Evolutionary conservation across 2,797 vertebrate genomes (phyloP), one percentile per base, ranked within the genome.

Genomic region (Sciaenops ocellatus): DNA sequence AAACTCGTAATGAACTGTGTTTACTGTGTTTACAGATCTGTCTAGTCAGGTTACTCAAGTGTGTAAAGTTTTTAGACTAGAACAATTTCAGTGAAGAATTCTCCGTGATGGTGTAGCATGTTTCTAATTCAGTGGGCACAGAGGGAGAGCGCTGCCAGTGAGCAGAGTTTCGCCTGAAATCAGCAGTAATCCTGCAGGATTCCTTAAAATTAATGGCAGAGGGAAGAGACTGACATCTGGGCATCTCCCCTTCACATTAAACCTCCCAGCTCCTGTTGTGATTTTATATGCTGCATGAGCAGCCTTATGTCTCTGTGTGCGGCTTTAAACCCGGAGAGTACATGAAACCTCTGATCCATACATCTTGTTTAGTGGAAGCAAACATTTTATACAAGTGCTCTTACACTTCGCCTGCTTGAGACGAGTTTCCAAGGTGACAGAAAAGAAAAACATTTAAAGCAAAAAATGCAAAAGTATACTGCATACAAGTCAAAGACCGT

Each of bases 171-270:
- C 74, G 65, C 77, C 77, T 80, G 78, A 83, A 84, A 87, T 88
- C 85, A 90, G 90, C 88, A 90, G 69, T 75, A 76, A 80, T 87
- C 66, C 91, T 64, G 76, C 79, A 86, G 82, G 87, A 87, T 73
- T 84, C 76, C 75, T 78, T 82, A 68, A 91, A 87, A 89, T 91
- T 87, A 86, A 92, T 88, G 88, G 84, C 82, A 70, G 74, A 68
- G 79, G 48, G 79, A 76, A 54, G 50, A 64, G 67, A 80, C 71
- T 68, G 79, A 86, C 91, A 92, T 93, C 87, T 92, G 91, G 83
- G 84, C 85, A 70, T 79, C 80, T 78, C 80, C 69, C 73, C 47
- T 46, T 84, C 80, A 90, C 87, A 83, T 79, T 73, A 84, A 88
- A 82, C 70, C 75, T 80, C 79, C 47, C 67, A 3, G 54, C 82